These are phyloP conservation scores for Orthosia gothica DNA, from an alignment of 2,888 invertebrate genomes.

Conservation along the genomic window DNA sequence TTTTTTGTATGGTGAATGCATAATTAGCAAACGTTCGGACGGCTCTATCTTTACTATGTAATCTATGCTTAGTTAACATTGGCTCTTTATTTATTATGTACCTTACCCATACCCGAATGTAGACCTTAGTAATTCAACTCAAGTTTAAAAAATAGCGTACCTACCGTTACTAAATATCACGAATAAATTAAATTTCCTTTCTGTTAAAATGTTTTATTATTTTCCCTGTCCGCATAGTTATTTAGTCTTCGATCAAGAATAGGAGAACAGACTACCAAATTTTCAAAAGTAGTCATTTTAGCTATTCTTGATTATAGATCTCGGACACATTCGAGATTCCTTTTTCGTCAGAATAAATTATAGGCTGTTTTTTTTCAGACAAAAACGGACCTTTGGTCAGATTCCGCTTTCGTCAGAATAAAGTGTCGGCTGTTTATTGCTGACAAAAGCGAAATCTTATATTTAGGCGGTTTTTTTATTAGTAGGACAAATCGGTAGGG, in stretches of 20 bases:
- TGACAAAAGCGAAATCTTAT: too few relatives aligned
- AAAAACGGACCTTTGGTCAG: too few relatives aligned
- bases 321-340: too few relatives aligned
- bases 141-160: slow-evolving; percentile 67
- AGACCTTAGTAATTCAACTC: slow-evolving; percentile 58
- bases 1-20: too few relatives aligned
- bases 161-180: slow-evolving; percentile 75
- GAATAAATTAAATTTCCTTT: slow-evolving; percentile 85
- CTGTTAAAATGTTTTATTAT: slow-evolving; percentile 75
- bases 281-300: background rate
- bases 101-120: slow-evolving; percentile 45
- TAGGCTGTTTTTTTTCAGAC: too few relatives aligned
- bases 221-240: slow-evolving; percentile 15
- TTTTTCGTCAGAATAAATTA: too few relatives aligned
- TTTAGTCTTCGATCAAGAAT: background rate
- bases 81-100: slow-evolving; percentile 50
- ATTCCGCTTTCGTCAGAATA: too few relatives aligned
- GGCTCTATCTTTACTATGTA: too few relatives aligned
- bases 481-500: too few relatives aligned
- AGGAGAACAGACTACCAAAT: background rate
- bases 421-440: too few relatives aligned
- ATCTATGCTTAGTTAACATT: slow-evolving; percentile 26
- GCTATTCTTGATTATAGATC: background rate
- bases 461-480: too few relatives aligned
- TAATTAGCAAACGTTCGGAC: too few relatives aligned